These are phyloP conservation scores for Hedychridium roseum DNA, from an alignment of 2,888 invertebrate genomes.

Conservation along the genomic window DNA sequence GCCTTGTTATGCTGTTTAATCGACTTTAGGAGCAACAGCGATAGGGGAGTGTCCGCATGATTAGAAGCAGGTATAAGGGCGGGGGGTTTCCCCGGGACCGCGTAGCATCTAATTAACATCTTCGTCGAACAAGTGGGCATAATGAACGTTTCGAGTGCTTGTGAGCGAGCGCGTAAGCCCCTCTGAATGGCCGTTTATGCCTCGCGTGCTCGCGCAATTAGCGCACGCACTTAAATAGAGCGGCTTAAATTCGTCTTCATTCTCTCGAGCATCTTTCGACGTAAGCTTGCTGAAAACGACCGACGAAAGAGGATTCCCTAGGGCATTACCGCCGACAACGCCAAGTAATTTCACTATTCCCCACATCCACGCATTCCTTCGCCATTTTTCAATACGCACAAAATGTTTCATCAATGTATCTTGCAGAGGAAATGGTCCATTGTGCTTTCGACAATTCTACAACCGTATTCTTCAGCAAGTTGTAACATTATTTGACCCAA, in stretches of 20 bases:
- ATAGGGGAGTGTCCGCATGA: too few relatives aligned
- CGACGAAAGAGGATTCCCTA: constrained; percentile 2
- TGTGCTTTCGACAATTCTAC: neutral
- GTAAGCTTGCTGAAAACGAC: constrained; percentile 1
- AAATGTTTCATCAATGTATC: neutral
- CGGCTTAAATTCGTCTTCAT: constrained; percentile 36
- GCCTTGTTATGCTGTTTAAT: too few relatives aligned
- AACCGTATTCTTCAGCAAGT: neutral
- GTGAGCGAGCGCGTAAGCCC: constrained; percentile 30
- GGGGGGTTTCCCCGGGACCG: too few relatives aligned
- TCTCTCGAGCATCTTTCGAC: constrained; percentile 8
- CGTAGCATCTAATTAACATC: constrained; percentile 37
- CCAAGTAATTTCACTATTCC: too few relatives aligned
- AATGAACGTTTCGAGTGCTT: constrained; percentile 38
- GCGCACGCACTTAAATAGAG: constrained; percentile 37
- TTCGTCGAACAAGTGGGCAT: constrained; percentile 37
- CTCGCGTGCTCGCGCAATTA: constrained; percentile 39
- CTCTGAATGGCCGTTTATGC: constrained; percentile 35
- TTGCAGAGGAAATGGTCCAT: neutral
- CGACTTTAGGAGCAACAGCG: too few relatives aligned
- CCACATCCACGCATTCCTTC: too few relatives aligned
- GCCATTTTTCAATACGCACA: neutral
- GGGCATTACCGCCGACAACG: neutral
- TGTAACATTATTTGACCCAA: neutral
- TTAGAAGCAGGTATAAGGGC: too few relatives aligned